Conservation (phyloP, 2,113 vertebrate species). For the Syrrhaptes paradoxus region DNA sequence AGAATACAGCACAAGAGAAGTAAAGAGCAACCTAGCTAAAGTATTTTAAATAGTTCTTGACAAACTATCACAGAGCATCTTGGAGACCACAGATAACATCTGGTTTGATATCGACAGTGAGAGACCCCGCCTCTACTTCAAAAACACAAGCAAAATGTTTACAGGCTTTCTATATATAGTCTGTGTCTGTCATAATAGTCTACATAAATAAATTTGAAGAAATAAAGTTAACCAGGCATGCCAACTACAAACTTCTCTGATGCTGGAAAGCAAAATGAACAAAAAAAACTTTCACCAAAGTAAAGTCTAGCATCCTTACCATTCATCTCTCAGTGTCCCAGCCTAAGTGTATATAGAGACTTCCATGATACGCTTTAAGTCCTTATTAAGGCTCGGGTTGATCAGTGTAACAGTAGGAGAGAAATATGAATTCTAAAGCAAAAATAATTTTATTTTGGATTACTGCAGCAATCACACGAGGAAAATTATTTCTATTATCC, state of each 20-base stretch:
- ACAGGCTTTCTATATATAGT: constrained; percentile 12
- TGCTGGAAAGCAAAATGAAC: background rate
- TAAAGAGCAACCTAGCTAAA: background rate
- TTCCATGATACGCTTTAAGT: background rate
- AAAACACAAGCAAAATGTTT: background rate
- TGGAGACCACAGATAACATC: background rate
- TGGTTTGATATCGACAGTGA: background rate
- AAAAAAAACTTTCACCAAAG: background rate
- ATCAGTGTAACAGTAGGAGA: background rate
- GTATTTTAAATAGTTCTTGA: background rate
- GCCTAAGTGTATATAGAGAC: background rate
- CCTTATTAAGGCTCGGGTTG: background rate
- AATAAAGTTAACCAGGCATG: background rate
- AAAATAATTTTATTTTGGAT: background rate
- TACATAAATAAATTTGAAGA: constrained; percentile 10
- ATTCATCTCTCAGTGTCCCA: background rate
- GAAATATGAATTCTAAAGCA: background rate
- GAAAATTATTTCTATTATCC: background rate
- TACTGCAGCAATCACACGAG: background rate
- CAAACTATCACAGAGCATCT: background rate
- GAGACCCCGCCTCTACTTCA: background rate
- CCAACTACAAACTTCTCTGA: background rate
- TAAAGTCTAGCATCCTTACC: background rate
- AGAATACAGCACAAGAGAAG: background rate
- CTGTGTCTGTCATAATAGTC: background rate